Base-by-base conservation (phyloP, 2,113 vertebrate species). In the Tetrax tetrax region DNA sequence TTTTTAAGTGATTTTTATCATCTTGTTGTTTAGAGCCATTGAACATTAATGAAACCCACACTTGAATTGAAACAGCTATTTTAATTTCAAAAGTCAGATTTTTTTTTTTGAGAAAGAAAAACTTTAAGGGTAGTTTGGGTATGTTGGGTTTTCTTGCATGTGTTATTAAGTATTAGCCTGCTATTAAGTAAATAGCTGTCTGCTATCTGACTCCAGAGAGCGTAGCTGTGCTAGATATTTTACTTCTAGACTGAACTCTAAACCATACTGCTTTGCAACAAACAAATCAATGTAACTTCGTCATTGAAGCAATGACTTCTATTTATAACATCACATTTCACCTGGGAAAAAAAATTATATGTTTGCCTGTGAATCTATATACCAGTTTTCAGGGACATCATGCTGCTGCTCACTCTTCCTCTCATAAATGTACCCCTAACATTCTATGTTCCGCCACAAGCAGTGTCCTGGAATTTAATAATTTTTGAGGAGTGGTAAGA, bases 1-100 rank as follows among this genome's bases (percentile, higher is more conserved):
- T 68, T 81, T 79, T 87, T 38, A 22, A 48, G 35, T 79, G 2
- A 54, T 86, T 76, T 93, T 94, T 97, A 83, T 82, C 61, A 50
- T 92, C 22, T 82, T 18, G 19, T 80, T 92, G 19, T 83, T 95
- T 71, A 82, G 74, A 94, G 45, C 78, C 41, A 57, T 57, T 87
- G 88, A 64, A 77, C 22, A 53, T 50, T 53, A 16, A 43, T 82
- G 76, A 66, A 90, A 87, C 51, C 20, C 20, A 92, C 66, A 68
- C 51, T 80, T 76, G 9, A 85, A 84, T 11, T 89, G 25, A 37
- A 87, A 8, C 7, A 54, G 28, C 9, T 95, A 53, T 83, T 90
- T 63, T 89, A 53, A 38, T 79, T 71, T 89, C 12, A 61, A 78
- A 90, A 93, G 48, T 17, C 29, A n/a, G 37, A 66, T 20, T 17